Evolutionary conservation across 2,113 vertebrate genomes (phyloP).

Genomic region (Epinephelus lanceolatus): DNA sequence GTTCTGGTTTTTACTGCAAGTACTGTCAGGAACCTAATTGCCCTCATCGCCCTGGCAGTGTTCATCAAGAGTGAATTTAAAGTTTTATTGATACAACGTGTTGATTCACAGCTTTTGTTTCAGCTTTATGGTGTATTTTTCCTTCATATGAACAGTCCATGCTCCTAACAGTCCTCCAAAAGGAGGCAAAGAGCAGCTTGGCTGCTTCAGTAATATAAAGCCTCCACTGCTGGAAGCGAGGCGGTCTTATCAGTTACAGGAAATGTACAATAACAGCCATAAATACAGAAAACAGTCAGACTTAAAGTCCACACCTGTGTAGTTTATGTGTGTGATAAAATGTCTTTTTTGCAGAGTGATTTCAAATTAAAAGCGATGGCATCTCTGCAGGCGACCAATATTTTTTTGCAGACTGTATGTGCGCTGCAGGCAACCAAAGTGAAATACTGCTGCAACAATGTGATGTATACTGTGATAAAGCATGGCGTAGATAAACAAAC

Average conservation of each 20-base stretch:
- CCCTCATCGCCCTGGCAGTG: neutral
- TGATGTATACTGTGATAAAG: conserved; percentile 62
- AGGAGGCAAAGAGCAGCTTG: neutral
- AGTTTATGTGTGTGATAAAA: conserved; percentile 27
- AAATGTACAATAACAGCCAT: conserved; percentile 28
- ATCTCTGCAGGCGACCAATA: conserved; percentile 1
- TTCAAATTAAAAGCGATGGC: conserved; percentile 31
- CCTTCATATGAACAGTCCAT: neutral
- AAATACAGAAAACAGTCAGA: conserved; percentile 52
- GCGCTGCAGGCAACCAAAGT: conserved; percentile 47
- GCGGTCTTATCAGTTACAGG: neutral
- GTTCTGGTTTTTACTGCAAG: neutral
- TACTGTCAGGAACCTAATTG: conserved; percentile 25
- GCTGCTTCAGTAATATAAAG: conserved; percentile 6
- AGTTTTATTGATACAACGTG: neutral
- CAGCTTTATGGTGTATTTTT: neutral
- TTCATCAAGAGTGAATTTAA: neutral
- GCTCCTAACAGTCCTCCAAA: neutral
- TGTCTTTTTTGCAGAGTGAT: neutral
- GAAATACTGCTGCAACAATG: conserved; percentile 54
- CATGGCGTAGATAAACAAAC: conserved; percentile 35
- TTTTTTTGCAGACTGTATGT: neutral
- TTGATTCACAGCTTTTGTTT: neutral
- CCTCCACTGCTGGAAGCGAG: no score
- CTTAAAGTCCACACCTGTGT: conserved; percentile 1